Base-by-base conservation (phyloP, 2,113 vertebrate genomes). In the Parotia lawesii region DNA sequence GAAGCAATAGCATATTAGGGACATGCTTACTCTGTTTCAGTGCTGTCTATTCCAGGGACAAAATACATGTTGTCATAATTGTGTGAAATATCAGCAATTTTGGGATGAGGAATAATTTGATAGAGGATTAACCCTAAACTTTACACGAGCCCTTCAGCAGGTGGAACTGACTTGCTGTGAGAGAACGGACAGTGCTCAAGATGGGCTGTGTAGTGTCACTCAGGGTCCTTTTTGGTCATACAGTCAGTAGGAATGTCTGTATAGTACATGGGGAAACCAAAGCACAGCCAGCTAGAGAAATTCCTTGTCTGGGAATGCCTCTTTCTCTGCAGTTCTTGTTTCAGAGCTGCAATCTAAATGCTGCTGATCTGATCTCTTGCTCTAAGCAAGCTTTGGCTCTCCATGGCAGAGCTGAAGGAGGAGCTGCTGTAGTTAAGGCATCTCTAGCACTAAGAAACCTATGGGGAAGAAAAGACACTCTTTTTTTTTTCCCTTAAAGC, bases 311-410 rank as follows among this genome's bases (percentile, higher is more conserved):
- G 29, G 62, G 21, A 50, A 15, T 37, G 40, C 37, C 5, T 90
- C 85, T 53, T 67, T 40, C 50, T 62, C 15, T 42, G 11, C 21
- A 82, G 82, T 60, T 89, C 66, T 38, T 57, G 24, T 33, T 85
- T 66, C 24, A 58, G 53, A 89, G 5, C 47, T 71, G 53, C n/a
- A 35, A 0, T 83, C 25, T 29, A 22, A 72, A 53, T 18, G 21
- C 24, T 81, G 11, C 33, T 66, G 62, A 21, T 87, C 12, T 6
- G 20, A 66, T 42, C n/a, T 88, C 53, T 64, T 88, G 61, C 35
- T 87, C 50, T 70, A 58, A 70, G 64, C 56, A 74, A 91, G 54
- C 69, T 66, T 92, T 81, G 65, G 19, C 90, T 91, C 45, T 53
- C 66, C 12, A 4, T 53, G 76, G 79, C 42, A 62, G 60, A 77